These are phyloP conservation scores for Agapostemon virescens DNA, from an alignment of 2,888 invertebrate species.

Conservation along the genomic window DNA sequence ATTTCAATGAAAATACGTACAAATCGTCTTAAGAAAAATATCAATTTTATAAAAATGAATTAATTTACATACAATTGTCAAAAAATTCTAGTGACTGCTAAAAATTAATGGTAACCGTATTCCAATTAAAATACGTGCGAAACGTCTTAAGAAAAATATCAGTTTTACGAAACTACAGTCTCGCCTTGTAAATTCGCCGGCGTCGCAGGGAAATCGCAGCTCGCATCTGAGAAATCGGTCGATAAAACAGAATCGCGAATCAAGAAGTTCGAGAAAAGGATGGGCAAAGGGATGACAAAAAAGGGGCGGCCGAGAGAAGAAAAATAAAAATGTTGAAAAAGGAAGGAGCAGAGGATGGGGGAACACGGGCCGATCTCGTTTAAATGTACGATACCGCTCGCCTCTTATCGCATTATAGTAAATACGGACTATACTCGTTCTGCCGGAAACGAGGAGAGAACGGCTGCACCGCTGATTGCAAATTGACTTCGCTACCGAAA, in stretches of 20 bases:
- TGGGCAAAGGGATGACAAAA: neutral
- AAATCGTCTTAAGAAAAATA: too few species aligned
- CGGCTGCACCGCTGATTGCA: constrained; percentile 74
- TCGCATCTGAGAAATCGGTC: neutral
- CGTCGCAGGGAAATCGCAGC: neutral
- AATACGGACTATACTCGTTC: constrained; percentile 70
- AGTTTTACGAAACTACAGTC: neutral
- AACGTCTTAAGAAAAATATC: neutral
- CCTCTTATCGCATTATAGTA: constrained; percentile 78
- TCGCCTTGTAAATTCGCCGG: neutral
- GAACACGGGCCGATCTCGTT: constrained; percentile 65
- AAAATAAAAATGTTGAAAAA: constrained; percentile 16
- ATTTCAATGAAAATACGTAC: too few species aligned
- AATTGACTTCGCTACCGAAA: constrained; percentile 76
- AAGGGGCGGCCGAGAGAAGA: neutral
- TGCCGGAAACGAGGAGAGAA: constrained; percentile 57
- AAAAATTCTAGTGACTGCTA: too few species aligned
- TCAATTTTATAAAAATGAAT: too few species aligned
- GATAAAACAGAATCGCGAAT: constrained; percentile 22
- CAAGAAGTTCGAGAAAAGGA: constrained; percentile 17
- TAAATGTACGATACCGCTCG: constrained; percentile 75
- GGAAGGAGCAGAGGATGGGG: constrained; percentile 4
- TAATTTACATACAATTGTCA: too few species aligned
- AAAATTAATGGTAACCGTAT: too few species aligned
- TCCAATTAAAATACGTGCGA: neutral